Percentiles rank a stretch among this genome's conserved stretches.
These are phyloP conservation scores for Nicator chloris DNA, from an alignment of 2,113 vertebrate genomes.

Conservation along the genomic window DNA sequence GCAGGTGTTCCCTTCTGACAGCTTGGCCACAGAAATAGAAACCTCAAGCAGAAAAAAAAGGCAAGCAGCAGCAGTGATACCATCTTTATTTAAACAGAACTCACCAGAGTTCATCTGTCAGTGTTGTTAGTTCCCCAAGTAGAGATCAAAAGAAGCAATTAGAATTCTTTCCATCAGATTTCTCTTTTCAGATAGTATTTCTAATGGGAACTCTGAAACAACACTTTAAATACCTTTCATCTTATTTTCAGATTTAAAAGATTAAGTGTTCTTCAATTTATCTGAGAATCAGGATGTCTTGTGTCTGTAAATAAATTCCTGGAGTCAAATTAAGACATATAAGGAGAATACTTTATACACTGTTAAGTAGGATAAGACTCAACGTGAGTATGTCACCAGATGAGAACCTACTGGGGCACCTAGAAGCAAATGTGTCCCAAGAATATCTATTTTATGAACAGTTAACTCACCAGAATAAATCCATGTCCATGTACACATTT, in stretches of 20 bases:
- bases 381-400: background rate
- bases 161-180: slow-evolving; percentile 26
- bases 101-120: background rate
- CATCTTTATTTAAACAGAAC: background rate
- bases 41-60: background rate
- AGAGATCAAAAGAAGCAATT: slow-evolving; percentile 37
- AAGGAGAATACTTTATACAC: background rate
- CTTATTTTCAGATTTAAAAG: slow-evolving; percentile 30
- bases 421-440: background rate
- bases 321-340: background rate
- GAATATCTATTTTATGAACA: background rate
- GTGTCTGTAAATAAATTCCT: background rate
- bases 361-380: background rate
- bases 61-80: background rate
- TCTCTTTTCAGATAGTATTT: slow-evolving; percentile 3
- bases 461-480: background rate
- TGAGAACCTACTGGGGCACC: background rate
- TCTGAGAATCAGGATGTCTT: background rate
- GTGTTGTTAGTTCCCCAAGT: background rate
- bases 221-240: slow-evolving; percentile 36
- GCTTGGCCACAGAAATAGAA: background rate
- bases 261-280: slow-evolving; percentile 9
- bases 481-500: background rate
- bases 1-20: background rate
- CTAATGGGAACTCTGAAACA: slow-evolving; percentile 3